phyloP scores from a whole-genome alignment of 2,113 vertebrate species.

The Euleptes europaea region DNA sequence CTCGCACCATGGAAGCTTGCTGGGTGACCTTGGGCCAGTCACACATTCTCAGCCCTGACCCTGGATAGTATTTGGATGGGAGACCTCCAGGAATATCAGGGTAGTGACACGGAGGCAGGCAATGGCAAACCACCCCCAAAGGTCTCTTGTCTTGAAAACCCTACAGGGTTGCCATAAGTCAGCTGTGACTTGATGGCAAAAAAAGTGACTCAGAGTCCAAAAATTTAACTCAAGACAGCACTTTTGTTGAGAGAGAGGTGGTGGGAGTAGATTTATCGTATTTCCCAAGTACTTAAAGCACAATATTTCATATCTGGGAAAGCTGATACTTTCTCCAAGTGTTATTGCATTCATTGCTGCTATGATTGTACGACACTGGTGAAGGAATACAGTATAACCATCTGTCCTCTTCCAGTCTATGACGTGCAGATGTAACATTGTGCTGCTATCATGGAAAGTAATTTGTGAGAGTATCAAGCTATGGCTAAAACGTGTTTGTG shows the following conservation, averaged over 20 bases:
- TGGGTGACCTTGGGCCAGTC: no score
- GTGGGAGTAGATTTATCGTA: not conserved
- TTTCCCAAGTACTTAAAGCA: not conserved
- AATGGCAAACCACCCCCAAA: no score
- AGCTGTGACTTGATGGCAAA: no score
- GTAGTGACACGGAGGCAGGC: no score
- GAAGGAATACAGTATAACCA: not conserved
- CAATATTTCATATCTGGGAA: not conserved
- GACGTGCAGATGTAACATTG: not conserved
- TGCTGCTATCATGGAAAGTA: not conserved
- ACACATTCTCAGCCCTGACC: no score
- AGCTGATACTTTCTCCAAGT: not conserved
- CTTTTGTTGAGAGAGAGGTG: not conserved
- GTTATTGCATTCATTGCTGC: not conserved
- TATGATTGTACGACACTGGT: not conserved
- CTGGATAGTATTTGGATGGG: no score
- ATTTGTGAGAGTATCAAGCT: not conserved
- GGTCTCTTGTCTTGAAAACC: no score
- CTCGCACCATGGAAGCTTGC: no score
- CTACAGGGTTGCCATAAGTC: no score
- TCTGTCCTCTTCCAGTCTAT: conserved; percentile 7
- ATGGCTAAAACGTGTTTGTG: not conserved
- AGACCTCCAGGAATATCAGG: no score
- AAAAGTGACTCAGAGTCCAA: no score
- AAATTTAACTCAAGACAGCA: not conserved